Percentiles rank a stretch among this genome's conserved stretches.
Evolutionary conservation across 2,888 invertebrate species (phyloP).

Genomic region (Aromia moschata): DNA sequence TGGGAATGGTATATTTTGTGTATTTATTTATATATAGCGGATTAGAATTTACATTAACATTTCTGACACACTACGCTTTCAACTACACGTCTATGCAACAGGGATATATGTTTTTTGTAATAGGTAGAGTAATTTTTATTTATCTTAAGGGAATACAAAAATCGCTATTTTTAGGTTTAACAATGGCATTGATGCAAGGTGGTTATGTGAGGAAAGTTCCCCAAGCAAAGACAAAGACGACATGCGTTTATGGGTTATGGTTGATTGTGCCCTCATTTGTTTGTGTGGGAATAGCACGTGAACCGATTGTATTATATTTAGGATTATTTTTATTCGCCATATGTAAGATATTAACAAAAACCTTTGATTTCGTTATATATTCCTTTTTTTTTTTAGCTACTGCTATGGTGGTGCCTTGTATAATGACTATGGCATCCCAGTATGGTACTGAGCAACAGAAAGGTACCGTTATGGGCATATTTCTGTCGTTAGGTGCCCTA

Average conservation of each 20-base stretch:
- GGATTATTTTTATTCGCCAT: constrained; percentile 90
- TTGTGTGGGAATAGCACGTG: constrained; percentile 79
- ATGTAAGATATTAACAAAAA: too few relatives aligned
- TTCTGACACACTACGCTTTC: constrained; percentile 93
- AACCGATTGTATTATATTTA: constrained; percentile 72
- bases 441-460: constrained; percentile 84
- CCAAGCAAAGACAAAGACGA: constrained; percentile 74
- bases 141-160: neutral
- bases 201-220: constrained; percentile 85
- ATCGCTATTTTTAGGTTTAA: constrained; percentile 70
- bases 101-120: constrained; percentile 96
- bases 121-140: constrained; percentile 69
- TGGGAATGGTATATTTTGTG: constrained; percentile 85
- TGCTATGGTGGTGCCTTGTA: constrained; percentile 93
- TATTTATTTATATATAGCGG: constrained; percentile 96
- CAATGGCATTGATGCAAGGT: constrained; percentile 93
- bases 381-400: too few relatives aligned
- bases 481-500: constrained; percentile 92
- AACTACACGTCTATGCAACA: constrained; percentile 94
- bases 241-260: constrained; percentile 80
- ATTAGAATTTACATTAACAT: constrained; percentile 96
- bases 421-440: constrained; percentile 91
- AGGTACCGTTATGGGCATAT: constrained; percentile 92
- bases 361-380: too few relatives aligned
- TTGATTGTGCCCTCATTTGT: constrained; percentile 89